These are phyloP conservation scores for Avahi laniger DNA, from an alignment of 2,797 vertebrate species.

Conservation along the genomic window DNA sequence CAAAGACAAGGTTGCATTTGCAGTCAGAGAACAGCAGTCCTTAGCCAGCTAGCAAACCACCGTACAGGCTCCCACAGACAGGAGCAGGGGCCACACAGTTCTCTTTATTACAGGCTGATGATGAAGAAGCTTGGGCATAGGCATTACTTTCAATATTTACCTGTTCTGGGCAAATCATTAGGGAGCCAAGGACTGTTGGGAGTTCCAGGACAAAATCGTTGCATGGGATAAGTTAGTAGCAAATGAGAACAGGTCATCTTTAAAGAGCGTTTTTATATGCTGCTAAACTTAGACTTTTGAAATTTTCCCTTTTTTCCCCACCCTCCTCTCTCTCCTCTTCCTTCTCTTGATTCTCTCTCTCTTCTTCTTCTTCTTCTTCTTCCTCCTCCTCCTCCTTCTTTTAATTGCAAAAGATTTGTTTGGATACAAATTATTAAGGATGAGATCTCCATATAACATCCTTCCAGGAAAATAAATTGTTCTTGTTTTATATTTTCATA, in stretches of 20 bases:
- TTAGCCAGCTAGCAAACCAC: background rate
- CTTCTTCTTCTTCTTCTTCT: background rate
- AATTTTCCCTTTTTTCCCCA: background rate
- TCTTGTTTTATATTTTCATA: background rate
- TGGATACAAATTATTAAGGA: background rate
- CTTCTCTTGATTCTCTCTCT: background rate
- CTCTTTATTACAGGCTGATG: slow-evolving; percentile 11
- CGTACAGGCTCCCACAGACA: background rate
- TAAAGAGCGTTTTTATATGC: background rate
- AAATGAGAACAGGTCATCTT: background rate
- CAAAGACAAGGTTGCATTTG: background rate
- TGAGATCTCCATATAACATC: background rate
- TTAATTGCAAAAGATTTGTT: background rate
- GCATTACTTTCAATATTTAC: background rate
- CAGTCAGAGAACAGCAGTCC: background rate
- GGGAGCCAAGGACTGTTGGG: background rate
- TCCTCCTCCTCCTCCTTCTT: background rate
- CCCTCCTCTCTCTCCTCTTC: background rate
- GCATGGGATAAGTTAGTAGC: background rate
- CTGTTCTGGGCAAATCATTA: background rate
- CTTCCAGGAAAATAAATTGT: background rate
- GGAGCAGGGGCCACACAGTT: background rate
- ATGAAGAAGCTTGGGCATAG: background rate
- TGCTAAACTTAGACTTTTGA: background rate
- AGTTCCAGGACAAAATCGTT: background rate